Base-by-base conservation (phyloP, 1,140 invertebrate genomes). In the Diuraphis noxia region DNA sequence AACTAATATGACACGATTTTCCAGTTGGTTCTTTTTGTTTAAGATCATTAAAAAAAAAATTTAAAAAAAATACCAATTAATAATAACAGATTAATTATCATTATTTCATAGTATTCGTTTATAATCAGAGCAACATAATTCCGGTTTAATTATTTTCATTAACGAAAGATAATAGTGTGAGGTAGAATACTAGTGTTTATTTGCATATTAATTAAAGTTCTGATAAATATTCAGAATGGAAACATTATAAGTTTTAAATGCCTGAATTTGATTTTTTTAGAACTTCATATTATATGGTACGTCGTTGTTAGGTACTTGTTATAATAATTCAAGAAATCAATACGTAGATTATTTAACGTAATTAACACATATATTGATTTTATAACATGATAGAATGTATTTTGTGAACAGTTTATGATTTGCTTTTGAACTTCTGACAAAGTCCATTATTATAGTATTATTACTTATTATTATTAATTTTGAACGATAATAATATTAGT, bases 171-270 rank as follows among this genome's bases (percentile, higher is more conserved):
- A 63, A 46, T 46, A n/a, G 56, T 0, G 56, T n/a, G 10, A 17
- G 1, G n/a, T 63, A n/a, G 56, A 63, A 63, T 63, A 82, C 41
- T 43, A 82, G 25, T 30, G 23, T 40, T 25, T 43, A 82, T 82
- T 82, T 82, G 40, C 81, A 82, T 82, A 41, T 82, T 82, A 30
- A 82, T 82, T 82, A 82, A 82, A n/a, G 25, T 40, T 43, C 25
- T 82, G n/a, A 43, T 82, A 82, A 82, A 82, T 40, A 82, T 82
- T 40, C 40, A 30, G 25, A 8, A 30, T 40, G 23, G 21, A 40
- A 43, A 17, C 36, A 82, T 82, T 41, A n/a, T n/a, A 41, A 41
- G 25, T 30, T 41, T 82, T 8, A 82, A 41, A 82, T 25, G 30
- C 10, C 40, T 30, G 81, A 82, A 82, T 40, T 30, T 38, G 38